Percentiles rank a stretch among this genome's conserved stretches.
Conservation (phyloP, 2,888 invertebrate species). For the Tanypteryx hageni region DNA sequence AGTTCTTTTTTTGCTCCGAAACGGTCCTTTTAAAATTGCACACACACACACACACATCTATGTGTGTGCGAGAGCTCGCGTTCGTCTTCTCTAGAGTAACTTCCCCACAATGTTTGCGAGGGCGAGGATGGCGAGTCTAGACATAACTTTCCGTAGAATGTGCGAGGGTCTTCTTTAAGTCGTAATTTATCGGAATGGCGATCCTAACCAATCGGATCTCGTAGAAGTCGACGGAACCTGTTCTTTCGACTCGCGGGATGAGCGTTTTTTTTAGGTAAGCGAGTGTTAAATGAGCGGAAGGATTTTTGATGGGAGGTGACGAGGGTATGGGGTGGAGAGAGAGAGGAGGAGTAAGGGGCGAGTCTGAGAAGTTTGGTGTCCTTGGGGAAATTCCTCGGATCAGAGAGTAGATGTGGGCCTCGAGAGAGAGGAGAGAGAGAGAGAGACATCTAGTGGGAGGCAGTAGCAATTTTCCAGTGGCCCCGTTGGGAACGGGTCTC, state of each 20-base stretch:
- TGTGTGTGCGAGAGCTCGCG: too few relatives aligned
- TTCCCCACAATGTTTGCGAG: too few relatives aligned
- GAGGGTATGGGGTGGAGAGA: background rate
- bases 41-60: background rate
- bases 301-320: background rate
- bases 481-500: constrained; percentile 27
- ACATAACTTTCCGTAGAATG: too few relatives aligned
- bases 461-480: constrained; percentile 50
- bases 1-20: background rate
- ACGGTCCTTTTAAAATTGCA: background rate
- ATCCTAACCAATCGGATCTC: background rate
- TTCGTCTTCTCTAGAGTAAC: too few relatives aligned
- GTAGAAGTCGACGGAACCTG: too few relatives aligned
- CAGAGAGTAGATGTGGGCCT: background rate
- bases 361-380: constrained; percentile 22
- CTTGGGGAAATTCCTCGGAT: constrained; percentile 43
- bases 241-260: too few relatives aligned
- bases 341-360: background rate
- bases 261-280: too few relatives aligned
- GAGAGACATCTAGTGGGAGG: constrained; percentile 50
- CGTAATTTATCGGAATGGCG: background rate
- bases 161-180: too few relatives aligned
- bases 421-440: background rate
- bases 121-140: too few relatives aligned
- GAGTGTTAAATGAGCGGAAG: too few relatives aligned